Evolutionary conservation across 1,140 invertebrate genomes (phyloP).

Genomic region (Drosophila pachea): DNA sequence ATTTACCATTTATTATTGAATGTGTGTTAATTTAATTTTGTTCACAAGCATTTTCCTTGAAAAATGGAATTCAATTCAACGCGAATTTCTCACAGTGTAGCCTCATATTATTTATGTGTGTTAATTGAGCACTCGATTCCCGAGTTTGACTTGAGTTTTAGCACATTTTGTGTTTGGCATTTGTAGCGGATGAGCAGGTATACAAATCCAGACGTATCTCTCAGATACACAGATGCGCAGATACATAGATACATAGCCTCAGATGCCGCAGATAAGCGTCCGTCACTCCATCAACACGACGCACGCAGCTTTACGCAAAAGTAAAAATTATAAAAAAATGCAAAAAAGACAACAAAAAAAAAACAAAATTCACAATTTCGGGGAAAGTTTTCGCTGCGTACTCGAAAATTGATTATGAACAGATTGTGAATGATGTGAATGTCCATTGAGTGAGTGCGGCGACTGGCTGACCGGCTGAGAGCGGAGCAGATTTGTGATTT

Average conservation of each 20-base stretch:
- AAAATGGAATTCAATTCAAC: not conserved
- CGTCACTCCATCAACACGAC: constrained; percentile 18
- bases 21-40: too few species aligned
- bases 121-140: constrained; percentile 58
- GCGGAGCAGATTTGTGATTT: constrained; percentile 42
- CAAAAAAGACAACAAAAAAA: not conserved
- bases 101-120: constrained; percentile 34
- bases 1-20: too few species aligned
- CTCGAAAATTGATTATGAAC: constrained; percentile 52
- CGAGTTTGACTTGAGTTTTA: constrained; percentile 59
- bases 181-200: constrained; percentile 43
- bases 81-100: not conserved
- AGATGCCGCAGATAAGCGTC: constrained; percentile 41
- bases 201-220: constrained; percentile 52
- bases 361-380: constrained; percentile 14
- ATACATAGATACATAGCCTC: constrained; percentile 43
- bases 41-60: not conserved
- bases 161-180: constrained; percentile 48
- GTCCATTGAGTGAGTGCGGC: constrained; percentile 10
- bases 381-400: constrained; percentile 39
- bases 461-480: constrained; percentile 11
- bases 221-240: too few species aligned
- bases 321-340: not conserved
- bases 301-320: constrained; percentile 11
- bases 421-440: constrained; percentile 45